Percentiles rank a stretch among this genome's conserved stretches.
Evolutionary conservation across 2,888 invertebrate genomes (phyloP).

Genomic region (Noctua comes): DNA sequence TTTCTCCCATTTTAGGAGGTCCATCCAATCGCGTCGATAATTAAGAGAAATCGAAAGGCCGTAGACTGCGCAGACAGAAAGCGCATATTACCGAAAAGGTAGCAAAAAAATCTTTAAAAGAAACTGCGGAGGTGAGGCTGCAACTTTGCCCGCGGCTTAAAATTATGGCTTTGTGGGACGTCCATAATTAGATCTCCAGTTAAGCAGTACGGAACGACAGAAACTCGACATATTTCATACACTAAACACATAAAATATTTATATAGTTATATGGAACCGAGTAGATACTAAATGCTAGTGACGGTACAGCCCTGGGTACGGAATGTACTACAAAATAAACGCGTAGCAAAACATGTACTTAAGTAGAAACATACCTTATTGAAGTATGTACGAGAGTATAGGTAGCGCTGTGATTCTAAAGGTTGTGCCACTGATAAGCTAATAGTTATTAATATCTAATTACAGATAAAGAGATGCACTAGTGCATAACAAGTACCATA

Average conservation of each 20-base stretch:
- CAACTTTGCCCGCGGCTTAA: background rate
- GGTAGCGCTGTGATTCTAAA: slow-evolving; percentile 58
- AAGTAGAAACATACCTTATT: background rate
- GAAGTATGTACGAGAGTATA: slow-evolving; percentile 16
- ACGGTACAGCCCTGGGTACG: background rate
- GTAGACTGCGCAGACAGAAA: slow-evolving; percentile 29
- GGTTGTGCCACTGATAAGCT: slow-evolving; percentile 64
- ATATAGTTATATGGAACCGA: background rate
- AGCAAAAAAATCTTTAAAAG: slow-evolving; percentile 10
- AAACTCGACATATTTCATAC: background rate
- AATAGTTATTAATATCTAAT: slow-evolving; percentile 58
- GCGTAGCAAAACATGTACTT: background rate
- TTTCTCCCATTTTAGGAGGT: slow-evolving; percentile 31
- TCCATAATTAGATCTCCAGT: background rate
- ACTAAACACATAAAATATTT: background rate
- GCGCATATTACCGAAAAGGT: slow-evolving; percentile 20
- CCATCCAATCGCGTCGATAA: slow-evolving; percentile 23
- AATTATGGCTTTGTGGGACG: background rate
- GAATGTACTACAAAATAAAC: slow-evolving; percentile 2
- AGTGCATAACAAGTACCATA: slow-evolving; percentile 21
- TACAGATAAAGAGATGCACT: slow-evolving; percentile 52
- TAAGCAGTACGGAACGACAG: background rate
- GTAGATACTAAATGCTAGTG: background rate
- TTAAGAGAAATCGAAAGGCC: slow-evolving; percentile 52
- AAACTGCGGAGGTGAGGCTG: background rate